Base-by-base conservation (phyloP, 2,797 vertebrate genomes). In the Hafferia zeledoni region DNA sequence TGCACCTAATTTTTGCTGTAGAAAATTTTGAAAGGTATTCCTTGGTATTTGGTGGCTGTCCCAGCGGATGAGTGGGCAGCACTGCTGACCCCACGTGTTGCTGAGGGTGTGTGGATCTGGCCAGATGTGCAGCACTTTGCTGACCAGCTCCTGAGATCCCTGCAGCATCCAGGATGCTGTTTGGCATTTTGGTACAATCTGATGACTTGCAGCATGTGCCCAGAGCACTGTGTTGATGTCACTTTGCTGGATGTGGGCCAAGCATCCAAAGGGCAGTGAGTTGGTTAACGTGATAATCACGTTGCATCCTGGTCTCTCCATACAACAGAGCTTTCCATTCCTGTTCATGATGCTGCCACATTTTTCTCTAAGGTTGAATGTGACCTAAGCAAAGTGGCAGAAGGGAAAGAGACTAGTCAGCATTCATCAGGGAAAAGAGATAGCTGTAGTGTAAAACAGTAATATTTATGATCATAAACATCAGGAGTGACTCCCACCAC, bases 361-460 rank as follows among this genome's bases (percentile, higher is more conserved):
- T 63, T 85, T 91, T 92, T 83, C 89, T 90, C 95, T 67, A 30
- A 82, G 83, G 83, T 82, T 53, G 68, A 85, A 74, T 52, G 65
- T 94, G 94, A 96, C 95, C 96, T 92, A 87, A 96, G 92, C 74
- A 85, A 78, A 92, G 91, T 67, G 95, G 91, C 81, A 81, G 94
- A 80, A 85, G 87, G 80, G 57, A 87, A 89, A 60, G 50, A 87
- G 49, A 65, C 60, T 65, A 89, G 90, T 76, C 94, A 95, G 88
- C 90, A 57, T 92, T 89, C 88, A 68, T 84, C 70, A 57, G 64
- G 72, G 47, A 71, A 78, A 61, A 50, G 49, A 55, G 57, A 49
- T 11, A 33, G 43, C 70, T 24, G 52, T 72, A 63, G 64, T 53
- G 71, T 83, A 53, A 93, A 76, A 33, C 14, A 19, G 60, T 87